These are phyloP conservation scores for Urocynchramus pylzowi DNA, from an alignment of 2,113 vertebrate genomes.

Conservation along the genomic window DNA sequence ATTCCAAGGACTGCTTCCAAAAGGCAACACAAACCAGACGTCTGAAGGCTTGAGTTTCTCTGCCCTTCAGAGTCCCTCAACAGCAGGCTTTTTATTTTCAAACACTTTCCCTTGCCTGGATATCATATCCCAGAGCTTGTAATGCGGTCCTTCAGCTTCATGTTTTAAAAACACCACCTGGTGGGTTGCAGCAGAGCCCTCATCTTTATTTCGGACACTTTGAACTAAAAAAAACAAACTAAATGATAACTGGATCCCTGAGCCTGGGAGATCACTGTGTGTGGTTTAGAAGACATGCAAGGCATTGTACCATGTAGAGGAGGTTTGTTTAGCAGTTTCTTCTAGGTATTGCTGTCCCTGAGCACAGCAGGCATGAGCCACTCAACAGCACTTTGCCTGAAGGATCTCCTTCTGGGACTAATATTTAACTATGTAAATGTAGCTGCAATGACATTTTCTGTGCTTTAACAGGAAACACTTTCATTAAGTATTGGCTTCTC, in stretches of 20 bases:
- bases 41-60: neutral
- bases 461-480: neutral
- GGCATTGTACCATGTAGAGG: neutral
- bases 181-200: neutral
- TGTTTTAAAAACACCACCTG: neutral
- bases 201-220: neutral
- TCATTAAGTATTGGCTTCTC: neutral
- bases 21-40: neutral
- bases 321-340: neutral
- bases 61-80: neutral
- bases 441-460: neutral
- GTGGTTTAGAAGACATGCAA: neutral
- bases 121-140: neutral
- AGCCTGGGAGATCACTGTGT: neutral
- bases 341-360: neutral
- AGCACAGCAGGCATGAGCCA: neutral
- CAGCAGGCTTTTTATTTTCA: neutral
- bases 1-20: neutral
- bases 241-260: neutral
- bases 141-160: neutral
- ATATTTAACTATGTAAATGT: neutral
- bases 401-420: neutral
- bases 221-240: neutral
- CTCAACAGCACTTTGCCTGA: neutral
- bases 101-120: neutral